phyloP scores from a whole-genome alignment of 2,888 invertebrate species.

The Coleophora flavipennella region DNA sequence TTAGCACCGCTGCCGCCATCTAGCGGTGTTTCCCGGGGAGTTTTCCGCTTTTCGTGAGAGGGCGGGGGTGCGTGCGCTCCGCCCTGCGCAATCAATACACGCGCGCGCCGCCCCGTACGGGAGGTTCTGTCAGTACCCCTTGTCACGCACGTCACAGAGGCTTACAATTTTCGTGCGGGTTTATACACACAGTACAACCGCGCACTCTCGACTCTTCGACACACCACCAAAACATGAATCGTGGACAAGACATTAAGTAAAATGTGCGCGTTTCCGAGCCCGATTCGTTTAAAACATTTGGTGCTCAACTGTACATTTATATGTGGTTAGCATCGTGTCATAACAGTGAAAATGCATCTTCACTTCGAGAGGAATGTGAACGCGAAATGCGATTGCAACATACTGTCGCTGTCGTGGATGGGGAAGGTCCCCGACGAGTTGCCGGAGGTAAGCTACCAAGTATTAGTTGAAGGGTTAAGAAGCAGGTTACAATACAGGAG shows the following conservation, averaged over 20 bases:
- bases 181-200: not conserved
- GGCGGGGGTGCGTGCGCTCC: conserved; percentile 43
- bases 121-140: conserved; percentile 43
- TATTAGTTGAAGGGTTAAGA: too few species aligned
- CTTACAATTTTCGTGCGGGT: conserved; percentile 6
- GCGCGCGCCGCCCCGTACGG: conserved; percentile 29
- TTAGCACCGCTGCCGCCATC: conserved; percentile 38
- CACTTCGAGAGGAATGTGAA: conserved; percentile 95
- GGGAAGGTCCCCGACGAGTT: conserved; percentile 97
- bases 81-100: conserved; percentile 59
- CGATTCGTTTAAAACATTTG: not conserved
- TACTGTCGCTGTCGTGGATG: conserved; percentile 98
- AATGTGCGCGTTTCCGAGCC: conserved; percentile 24
- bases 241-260: conserved; percentile 18
- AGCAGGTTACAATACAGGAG: too few species aligned
- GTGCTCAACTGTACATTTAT: not conserved
- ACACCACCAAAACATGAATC: not conserved
- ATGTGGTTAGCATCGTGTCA: not conserved
- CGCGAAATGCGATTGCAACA: conserved; percentile 95
- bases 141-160: conserved; percentile 31
- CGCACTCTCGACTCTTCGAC: not conserved
- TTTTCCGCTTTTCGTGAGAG: conserved; percentile 39
- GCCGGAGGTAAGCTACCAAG: conserved; percentile 84
- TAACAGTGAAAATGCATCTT: conserved; percentile 83
- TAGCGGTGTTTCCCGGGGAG: conserved; percentile 33